Base-by-base conservation (phyloP, 1,140 invertebrate genomes). In the Spodoptera frugiperda region DNA sequence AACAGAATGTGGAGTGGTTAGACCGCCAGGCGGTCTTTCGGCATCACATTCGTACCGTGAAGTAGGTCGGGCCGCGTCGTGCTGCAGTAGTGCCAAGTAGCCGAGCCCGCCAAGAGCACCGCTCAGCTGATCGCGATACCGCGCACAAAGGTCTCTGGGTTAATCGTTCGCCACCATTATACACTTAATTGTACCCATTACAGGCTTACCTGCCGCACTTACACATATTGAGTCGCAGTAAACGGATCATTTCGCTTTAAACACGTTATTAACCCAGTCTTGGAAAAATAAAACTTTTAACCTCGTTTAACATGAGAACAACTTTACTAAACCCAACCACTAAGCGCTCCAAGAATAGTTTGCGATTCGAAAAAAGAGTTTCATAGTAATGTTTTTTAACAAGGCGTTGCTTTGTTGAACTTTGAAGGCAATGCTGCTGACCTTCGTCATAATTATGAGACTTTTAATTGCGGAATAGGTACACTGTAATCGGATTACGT, bases 121-220 rank as follows among this genome's bases (percentile, higher is more conserved):
- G 82, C 85, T 87, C 88, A 89, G 89, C 88, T 89, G 88, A 88
- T 90, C 87, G 85, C 83, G 85, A 86, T 87, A 87, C 82, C 71
- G 70, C 74, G 70, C 83, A 81, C 83, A 91, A 91, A 91, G 86
- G 88, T 90, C 88, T 90, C 61, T 88, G 80, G 87, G 89, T 90
- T 89, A 90, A 87, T 87, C 63, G 83, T 25, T 63, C 70, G 55
- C 72, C 79, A 73, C 82, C 78, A 78, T 80, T 82, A 81, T 75
- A 78, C 46, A 78, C 74, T 82, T 79, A 78, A 84, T 83, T 80
- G 80, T 76, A 77, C n/a, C 61, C 53, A 51, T 79, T 72, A 76
- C 51, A 49, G 15, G 14, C 71, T 74, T 78, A 77, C 63, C 51
- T 55, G 57, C 49, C 19, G 57, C 57, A 61, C 48, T 46, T 6